Percentiles rank a stretch among this genome's conserved stretches.
Conservation (phyloP, 2,888 invertebrate genomes). For the Anthophora plumipes region DNA sequence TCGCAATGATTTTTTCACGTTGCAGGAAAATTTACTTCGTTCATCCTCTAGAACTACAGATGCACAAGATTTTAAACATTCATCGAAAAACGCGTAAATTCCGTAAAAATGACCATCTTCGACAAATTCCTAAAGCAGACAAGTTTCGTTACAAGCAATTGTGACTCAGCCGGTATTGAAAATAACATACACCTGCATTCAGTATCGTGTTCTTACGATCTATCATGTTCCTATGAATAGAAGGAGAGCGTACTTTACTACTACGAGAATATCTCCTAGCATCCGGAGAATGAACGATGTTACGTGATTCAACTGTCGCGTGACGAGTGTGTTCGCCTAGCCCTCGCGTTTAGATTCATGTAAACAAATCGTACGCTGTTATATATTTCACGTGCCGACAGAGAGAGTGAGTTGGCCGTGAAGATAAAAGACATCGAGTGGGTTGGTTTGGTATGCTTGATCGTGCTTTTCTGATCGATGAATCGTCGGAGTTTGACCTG, state of each 20-base stretch:
- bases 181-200: constrained; percentile 14
- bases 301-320: constrained; percentile 35
- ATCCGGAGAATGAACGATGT: constrained; percentile 13
- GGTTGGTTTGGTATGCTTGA: constrained; percentile 15
- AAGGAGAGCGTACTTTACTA: background rate
- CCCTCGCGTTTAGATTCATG: constrained; percentile 47
- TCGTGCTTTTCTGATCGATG: constrained; percentile 31
- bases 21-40: too few relatives aligned
- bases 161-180: background rate
- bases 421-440: constrained; percentile 22
- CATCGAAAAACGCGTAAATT: too few relatives aligned
- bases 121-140: background rate
- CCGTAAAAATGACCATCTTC: too few relatives aligned
- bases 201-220: constrained; percentile 8
- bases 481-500: constrained; percentile 7
- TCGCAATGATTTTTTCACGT: too few relatives aligned
- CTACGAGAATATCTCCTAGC: background rate
- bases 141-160: background rate
- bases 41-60: too few relatives aligned
- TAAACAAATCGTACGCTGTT: constrained; percentile 40
- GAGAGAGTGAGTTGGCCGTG: constrained; percentile 1
- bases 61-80: too few relatives aligned
- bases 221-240: constrained; percentile 20
- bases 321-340: constrained; percentile 46
- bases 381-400: constrained; percentile 35